Evolutionary conservation across 2,797 vertebrate species (phyloP), one percentile per base, ranked within the genome.

Genomic region (Mycteria americana): DNA sequence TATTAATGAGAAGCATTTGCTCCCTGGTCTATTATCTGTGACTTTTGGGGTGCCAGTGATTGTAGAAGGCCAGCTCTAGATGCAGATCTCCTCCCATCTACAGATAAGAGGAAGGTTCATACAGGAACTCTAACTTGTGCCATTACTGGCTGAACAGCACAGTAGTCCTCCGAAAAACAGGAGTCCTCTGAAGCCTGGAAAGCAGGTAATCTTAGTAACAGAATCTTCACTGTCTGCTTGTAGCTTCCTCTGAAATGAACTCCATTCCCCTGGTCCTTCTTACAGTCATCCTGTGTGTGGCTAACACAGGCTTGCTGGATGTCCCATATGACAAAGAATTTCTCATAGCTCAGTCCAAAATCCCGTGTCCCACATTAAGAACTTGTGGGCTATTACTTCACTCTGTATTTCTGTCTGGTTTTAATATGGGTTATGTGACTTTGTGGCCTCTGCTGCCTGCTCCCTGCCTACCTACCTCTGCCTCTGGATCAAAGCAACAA

Each of bases 101-200:
- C 63, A 72, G 63, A 7, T 65, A 56, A 2, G 23, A 87, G 35
- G 35, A 91, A 76, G 28, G 28, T 87, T 87, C 39, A 64, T 56
- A 15, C 13, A 27, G 30, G 74, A 92, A 16, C 74, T 76, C 41
- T 62, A 59, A 39, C 28, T 86, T 37, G n/a, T 76, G 60, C 70
- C 67, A 35, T 60, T 89, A 63, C 51, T 94, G 87, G 37, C 60
- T 88, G 83, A 92, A 28, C 48, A 86, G 31, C 79, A 70, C 75
- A 39, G 37, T 39, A 39, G 37, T 39, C 37, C 37, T 39, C 37
- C 39, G 37, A 39, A 39, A 39, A 39, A 39, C 37, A 39, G 54
- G 85, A 94, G 59, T 65, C 77, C 70, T 88, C 88, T 91, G 74
- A 88, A 95, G n/a, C 78, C 72, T 91, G 78, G 78, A 91, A 80